Base-by-base conservation (phyloP, 1,140 invertebrate genomes). In the Dolichoris vasculosae region DNA sequence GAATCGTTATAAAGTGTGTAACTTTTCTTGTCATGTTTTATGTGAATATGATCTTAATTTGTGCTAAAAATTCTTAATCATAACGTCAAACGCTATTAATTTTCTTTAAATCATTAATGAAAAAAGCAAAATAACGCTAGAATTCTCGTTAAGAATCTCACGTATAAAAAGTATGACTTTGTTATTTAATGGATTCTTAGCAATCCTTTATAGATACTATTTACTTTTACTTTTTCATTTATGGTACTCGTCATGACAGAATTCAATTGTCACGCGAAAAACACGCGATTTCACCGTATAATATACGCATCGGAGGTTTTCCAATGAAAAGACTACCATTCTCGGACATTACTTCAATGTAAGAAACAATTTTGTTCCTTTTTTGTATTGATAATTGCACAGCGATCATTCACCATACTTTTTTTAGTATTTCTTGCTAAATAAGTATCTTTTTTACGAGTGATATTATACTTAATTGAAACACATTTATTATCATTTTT, bases 191-290 rank as follows among this genome's bases (percentile, higher is more conserved):
- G 23, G 6, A 46, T 75, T 75, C 69, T 40, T 17, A 75, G 23
- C 71, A 30, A 46, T 75, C 26, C 40, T 48, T 30, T 75, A n/a
- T 4, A 30, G 11, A n/a, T 8, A 46, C 11, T 75, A 9, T n/a
- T 46, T 48, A 46, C 71, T 46, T 75, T 46, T 75, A 75, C 40
- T 75, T 26, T 75, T 46, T 75, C 40, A 46, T 75, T 75, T n/a
- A 40, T n/a, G 69, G 38, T 43, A 0, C 20, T 9, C 20, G 35
- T 73, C 20, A 73, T 4, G 23, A 30, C 17, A 32, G 2, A 23
- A 23, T n/a, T n/a, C 40, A 46, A 75, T 43, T n/a, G 71, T 75
- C 23, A 26, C 35, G 1, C 7, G 35, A 69, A 69, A 69, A 69
- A 20, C 30, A 32, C 3, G 71, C 40, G 71, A 75, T 75, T 75